Percentiles rank a stretch among this genome's conserved stretches.
Evolutionary conservation across 2,113 vertebrate genomes (phyloP).

Genomic region (Tricholaema leucomelas): DNA sequence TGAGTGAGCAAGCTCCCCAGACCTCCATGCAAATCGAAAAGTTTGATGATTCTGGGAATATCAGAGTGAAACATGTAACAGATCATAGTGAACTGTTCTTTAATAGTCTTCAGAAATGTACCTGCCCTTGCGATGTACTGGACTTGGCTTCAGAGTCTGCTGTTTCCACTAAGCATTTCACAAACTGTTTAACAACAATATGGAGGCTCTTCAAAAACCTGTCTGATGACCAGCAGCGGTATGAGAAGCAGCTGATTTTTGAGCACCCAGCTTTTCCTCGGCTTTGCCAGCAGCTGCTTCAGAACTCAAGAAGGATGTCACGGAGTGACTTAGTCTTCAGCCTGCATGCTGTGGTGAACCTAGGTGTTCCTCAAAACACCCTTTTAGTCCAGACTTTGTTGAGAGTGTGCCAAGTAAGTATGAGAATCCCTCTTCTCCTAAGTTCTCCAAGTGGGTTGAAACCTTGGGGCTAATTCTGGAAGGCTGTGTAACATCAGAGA

Average conservation of each 20-base stretch:
- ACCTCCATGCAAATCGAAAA: background rate
- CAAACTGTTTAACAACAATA: slow-evolving; percentile 73
- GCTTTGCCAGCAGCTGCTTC: slow-evolving; percentile 78
- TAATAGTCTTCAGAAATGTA: slow-evolving; percentile 63
- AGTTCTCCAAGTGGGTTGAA: background rate
- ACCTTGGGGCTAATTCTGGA: fast-evolving
- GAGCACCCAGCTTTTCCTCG: slow-evolving; percentile 78
- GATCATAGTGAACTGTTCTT: background rate
- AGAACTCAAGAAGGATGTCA: slow-evolving; percentile 48
- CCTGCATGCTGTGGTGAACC: slow-evolving; percentile 78
- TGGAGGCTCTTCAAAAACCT: slow-evolving; percentile 82
- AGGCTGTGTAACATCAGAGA: background rate
- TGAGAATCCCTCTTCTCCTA: background rate
- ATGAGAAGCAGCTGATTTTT: slow-evolving; percentile 83
- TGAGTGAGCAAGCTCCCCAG: background rate
- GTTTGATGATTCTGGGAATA: background rate
- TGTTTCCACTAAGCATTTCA: slow-evolving; percentile 45
- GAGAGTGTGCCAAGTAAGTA: slow-evolving; percentile 84
- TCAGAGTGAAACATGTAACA: fast-evolving
- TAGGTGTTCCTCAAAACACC: slow-evolving; percentile 84
- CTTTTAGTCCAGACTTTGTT: slow-evolving; percentile 86
- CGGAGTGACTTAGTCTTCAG: slow-evolving; percentile 72
- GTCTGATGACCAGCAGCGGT: slow-evolving; percentile 75
- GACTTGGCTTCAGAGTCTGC: slow-evolving; percentile 67
- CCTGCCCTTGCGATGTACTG: slow-evolving; percentile 83